Conservation (phyloP, 1,140 invertebrate genomes). For the Anagrus nilaparvatae region DNA sequence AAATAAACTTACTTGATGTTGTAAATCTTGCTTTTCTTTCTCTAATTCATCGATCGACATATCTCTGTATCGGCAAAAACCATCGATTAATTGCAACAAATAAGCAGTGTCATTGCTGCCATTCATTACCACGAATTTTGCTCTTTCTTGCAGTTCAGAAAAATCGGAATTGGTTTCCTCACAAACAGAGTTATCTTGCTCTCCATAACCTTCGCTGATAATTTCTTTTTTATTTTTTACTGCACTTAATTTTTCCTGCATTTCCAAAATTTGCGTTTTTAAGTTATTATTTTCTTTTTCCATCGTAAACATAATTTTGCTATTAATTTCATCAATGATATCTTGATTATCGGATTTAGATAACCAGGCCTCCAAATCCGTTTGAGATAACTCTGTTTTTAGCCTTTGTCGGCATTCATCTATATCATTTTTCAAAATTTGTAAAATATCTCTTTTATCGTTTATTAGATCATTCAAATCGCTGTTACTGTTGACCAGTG, state of each 20-base stretch:
- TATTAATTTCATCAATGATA: conserved; percentile 18
- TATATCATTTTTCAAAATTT: conserved; percentile 49
- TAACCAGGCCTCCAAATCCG: conserved; percentile 51
- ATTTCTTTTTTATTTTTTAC: conserved; percentile 48
- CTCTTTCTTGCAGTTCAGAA: conserved; percentile 38
- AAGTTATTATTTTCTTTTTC: conserved; percentile 45
- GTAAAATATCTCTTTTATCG: conserved; percentile 44
- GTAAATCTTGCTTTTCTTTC: conserved; percentile 57
- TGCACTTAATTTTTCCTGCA: conserved; percentile 36
- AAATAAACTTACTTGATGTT: conserved; percentile 51
- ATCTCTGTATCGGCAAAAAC: conserved; percentile 50
- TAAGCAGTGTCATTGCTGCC: conserved; percentile 38
- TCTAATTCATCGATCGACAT: conserved; percentile 52
- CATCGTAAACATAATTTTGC: conserved; percentile 18
- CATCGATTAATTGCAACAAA: conserved; percentile 49
- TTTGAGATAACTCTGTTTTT: conserved; percentile 53
- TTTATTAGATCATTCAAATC: conserved; percentile 28
- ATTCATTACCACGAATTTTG: conserved; percentile 40
- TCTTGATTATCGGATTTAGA: conserved; percentile 21
- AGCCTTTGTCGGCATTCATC: conserved; percentile 54
- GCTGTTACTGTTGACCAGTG: conserved; percentile 45
- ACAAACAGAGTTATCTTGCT: conserved; percentile 27
- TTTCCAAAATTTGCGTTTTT: conserved; percentile 47
- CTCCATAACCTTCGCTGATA: conserved; percentile 54
- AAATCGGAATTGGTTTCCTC: conserved; percentile 32